Conservation (phyloP, 2,888 invertebrate species). For the Branchipolynoe longqiensis region DNA sequence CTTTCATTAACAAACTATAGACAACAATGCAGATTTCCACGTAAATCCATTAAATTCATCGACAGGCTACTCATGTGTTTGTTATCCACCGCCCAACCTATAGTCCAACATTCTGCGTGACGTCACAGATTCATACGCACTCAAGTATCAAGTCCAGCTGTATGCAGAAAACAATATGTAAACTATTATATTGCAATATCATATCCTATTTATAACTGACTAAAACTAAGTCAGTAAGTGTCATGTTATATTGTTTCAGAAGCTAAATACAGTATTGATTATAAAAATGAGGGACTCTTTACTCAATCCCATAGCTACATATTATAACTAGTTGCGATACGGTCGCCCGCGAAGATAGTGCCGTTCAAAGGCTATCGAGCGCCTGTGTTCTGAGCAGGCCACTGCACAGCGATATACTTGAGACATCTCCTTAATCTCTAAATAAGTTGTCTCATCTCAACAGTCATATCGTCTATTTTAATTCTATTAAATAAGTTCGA, state of each 20-base stretch:
- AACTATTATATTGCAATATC: background rate
- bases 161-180: background rate
- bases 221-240: background rate
- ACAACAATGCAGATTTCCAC: slow-evolving; percentile 35
- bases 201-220: background rate
- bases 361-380: slow-evolving; percentile 29
- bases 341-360: slow-evolving; percentile 30
- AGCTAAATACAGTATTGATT: background rate
- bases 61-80: slow-evolving; percentile 22
- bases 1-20: slow-evolving; percentile 12
- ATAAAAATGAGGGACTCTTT: background rate
- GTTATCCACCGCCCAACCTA: slow-evolving; percentile 44
- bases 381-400: too few relatives aligned
- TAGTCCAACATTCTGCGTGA: slow-evolving; percentile 51
- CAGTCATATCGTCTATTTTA: too few relatives aligned
- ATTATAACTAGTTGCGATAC: background rate
- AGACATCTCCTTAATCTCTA: too few relatives aligned
- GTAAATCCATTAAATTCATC: slow-evolving; percentile 55
- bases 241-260: background rate
- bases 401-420: too few relatives aligned
- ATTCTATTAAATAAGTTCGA: too few relatives aligned
- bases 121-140: slow-evolving; percentile 27
- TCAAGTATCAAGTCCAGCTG: background rate
- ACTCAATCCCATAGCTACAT: background rate
- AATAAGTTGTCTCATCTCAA: too few relatives aligned